Base-by-base conservation (phyloP, 2,888 invertebrate species). In the Papilio elwesi region DNA sequence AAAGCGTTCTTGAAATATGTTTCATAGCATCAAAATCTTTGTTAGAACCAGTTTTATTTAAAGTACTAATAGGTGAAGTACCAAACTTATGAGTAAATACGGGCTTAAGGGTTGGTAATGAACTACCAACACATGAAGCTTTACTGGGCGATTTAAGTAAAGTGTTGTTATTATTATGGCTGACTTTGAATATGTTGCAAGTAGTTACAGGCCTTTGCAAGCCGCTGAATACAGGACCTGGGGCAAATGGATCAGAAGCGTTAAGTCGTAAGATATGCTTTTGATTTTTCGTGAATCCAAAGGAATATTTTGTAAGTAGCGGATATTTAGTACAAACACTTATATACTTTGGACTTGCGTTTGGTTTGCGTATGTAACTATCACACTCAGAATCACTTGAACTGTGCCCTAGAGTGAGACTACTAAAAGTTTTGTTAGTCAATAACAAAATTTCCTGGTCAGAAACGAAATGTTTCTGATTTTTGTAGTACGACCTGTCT, bases 361-460 rank as follows among this genome's bases (percentile, higher is more conserved):
- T 87, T 13, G 92, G 84, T 80, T 90, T 90, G 73, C 91, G 83
- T 75, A 93, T 82, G 81, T 90, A 92, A 62, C 85, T 90, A 74
- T 93, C 93, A 78, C 93, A 90, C 80, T 94, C 94, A 7, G 94
- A 94, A 77, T 94, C 94, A 80, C 94, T 94, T 8, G 93, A 92
- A 82, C 94, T 95, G 78, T 95, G 94, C 0, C 95, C 95, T 53
- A 95, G 84, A 47, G 93, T 95, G 12, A 95, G 88, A 59, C 94
- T 95, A 76, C 87, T 93, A 74, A 92, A 91, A 36, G 93, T 91
- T 87, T 94, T 92, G 78, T 93, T 94, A 3, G 95, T 94, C 71
- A 95, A 83, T 77, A 94, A 87, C 59, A 95, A 79, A 78, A 95
- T 95, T 79, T 95, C 95, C 85, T 95, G 95, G 71, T 95, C 95